These are phyloP conservation scores for Rutilus rutilus DNA, from an alignment of 2,113 vertebrate genomes.

Conservation along the genomic window DNA sequence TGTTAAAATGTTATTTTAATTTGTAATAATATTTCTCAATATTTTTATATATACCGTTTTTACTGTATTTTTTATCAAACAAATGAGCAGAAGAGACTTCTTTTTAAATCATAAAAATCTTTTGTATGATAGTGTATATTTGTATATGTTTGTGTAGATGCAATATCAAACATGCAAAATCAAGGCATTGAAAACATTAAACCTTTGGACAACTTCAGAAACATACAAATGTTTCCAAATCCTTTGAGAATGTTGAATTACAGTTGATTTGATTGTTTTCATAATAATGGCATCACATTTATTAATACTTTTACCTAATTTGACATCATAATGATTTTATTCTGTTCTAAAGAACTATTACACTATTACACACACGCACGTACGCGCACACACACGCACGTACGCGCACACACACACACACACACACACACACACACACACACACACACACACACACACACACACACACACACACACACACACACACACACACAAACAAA, in stretches of 20 bases:
- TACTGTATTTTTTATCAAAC: neutral
- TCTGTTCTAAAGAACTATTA: neutral
- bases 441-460: too few species aligned
- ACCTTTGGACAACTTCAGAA: neutral
- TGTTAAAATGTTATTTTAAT: neutral
- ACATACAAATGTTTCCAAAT: neutral
- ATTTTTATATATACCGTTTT: neutral
- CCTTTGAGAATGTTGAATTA: neutral
- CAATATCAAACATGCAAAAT: neutral
- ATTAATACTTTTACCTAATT: neutral
- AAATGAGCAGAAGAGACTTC: neutral
- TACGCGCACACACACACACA: neutral
- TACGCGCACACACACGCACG: neutral
- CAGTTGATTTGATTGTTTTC: neutral
- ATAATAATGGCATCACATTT: neutral
- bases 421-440: neutral
- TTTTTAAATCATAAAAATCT: neutral
- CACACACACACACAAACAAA: too few species aligned
- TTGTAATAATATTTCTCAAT: neutral
- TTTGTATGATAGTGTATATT: neutral
- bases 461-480: too few species aligned
- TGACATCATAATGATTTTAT: neutral
- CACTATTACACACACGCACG: neutral
- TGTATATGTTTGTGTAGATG: neutral
- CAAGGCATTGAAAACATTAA: neutral